phyloP scores from a whole-genome alignment of 2,113 vertebrate genomes.

The Carassius gibelio region DNA sequence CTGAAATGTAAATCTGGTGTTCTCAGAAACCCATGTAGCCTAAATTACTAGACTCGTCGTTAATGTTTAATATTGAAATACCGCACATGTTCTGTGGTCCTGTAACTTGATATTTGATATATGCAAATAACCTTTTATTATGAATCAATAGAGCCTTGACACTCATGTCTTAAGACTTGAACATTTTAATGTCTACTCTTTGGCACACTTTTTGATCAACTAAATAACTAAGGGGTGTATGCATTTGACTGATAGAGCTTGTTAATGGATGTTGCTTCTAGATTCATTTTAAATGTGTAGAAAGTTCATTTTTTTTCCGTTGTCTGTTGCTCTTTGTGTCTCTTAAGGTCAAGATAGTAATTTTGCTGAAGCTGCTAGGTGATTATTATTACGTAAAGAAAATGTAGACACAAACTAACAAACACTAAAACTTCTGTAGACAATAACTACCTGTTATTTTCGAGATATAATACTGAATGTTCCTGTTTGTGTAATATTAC shows the following conservation, averaged over 20 bases:
- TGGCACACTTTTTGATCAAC: background rate
- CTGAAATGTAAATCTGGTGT: background rate
- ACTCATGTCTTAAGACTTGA: background rate
- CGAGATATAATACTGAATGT: conserved; percentile 57
- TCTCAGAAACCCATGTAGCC: background rate
- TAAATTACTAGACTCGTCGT: background rate
- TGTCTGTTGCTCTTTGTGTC: conserved; percentile 35
- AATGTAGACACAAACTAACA: conserved; percentile 44
- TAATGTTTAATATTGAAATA: conserved; percentile 31
- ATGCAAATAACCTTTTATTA: background rate
- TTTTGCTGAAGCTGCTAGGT: conserved; percentile 54
- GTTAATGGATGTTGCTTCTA: background rate
- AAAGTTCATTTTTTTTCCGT: background rate
- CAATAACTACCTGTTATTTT: conserved; percentile 44
- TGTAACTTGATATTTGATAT: background rate
- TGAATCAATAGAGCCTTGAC: background rate
- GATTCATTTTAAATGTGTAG: background rate
- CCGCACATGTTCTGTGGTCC: conserved; percentile 12
- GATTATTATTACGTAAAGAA: conserved; percentile 26
- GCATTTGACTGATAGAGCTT: background rate
- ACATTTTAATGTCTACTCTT: background rate
- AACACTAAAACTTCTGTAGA: conserved; percentile 38
- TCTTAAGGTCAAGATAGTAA: conserved; percentile 40
- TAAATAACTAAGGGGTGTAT: background rate
- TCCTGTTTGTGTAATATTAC: conserved; percentile 51